These are phyloP conservation scores for Calephelis nemesis DNA, from an alignment of 1,140 invertebrate species.

Conservation along the genomic window DNA sequence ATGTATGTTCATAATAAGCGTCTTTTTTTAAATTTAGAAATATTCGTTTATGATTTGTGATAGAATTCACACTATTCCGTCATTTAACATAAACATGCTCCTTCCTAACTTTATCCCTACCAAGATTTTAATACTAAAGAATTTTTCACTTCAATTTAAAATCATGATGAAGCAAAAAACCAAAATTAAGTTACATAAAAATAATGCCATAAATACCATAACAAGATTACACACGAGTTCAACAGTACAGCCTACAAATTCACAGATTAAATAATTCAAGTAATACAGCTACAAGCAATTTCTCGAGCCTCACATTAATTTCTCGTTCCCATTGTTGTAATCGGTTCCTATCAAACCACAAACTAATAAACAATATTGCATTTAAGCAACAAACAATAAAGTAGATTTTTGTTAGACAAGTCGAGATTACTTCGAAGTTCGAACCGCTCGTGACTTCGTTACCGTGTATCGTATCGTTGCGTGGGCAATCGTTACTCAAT, in stretches of 20 bases:
- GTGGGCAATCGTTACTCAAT: slow-evolving; percentile 56
- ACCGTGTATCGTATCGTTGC: slow-evolving; percentile 49
- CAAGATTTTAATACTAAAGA: too few species aligned
- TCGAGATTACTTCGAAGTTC: slow-evolving; percentile 6
- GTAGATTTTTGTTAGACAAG: slow-evolving; percentile 8
- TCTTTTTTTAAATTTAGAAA: too few species aligned
- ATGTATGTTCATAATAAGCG: too few species aligned
- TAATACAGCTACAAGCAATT: slow-evolving; percentile 12
- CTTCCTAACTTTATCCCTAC: too few species aligned
- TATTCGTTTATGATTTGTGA: too few species aligned
- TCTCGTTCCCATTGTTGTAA: slow-evolving; percentile 17
- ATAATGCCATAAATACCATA: background rate
- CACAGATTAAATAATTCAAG: slow-evolving; percentile 7
- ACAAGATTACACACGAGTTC: background rate
- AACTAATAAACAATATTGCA: background rate
- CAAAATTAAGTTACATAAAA: slow-evolving; percentile 7
- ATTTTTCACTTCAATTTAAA: too few species aligned
- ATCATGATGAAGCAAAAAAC: too few species aligned
- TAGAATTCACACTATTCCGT: too few species aligned
- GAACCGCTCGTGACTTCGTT: slow-evolving; percentile 38
- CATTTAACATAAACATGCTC: too few species aligned
- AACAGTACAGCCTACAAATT: background rate
- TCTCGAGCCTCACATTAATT: slow-evolving; percentile 14
- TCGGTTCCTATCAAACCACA: slow-evolving; percentile 1
- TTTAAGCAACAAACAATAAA: slow-evolving; percentile 5